Evolutionary conservation across 92 coral and sea anemone species (phyloP).

Genomic region (Epizoanthus ramosus): DNA sequence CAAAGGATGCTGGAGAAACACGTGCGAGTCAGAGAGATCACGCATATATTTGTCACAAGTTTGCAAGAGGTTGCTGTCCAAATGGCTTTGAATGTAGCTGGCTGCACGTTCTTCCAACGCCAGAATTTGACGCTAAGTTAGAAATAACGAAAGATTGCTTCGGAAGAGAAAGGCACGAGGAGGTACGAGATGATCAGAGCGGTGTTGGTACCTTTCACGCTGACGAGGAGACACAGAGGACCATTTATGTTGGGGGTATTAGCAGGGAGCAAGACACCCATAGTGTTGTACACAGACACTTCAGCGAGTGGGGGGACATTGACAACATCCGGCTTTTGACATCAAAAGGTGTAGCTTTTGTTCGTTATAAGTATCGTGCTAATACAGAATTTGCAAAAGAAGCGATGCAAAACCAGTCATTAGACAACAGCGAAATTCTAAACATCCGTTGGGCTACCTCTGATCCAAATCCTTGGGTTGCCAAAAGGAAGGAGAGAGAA

Average conservation of each 20-base stretch:
- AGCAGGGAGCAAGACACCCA: slow-evolving; percentile 57
- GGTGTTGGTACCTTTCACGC: slow-evolving; percentile 82
- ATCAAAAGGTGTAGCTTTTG: slow-evolving; percentile 79
- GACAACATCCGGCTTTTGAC: slow-evolving; percentile 74
- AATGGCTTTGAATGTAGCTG: slow-evolving; percentile 81
- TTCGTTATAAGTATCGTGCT: slow-evolving; percentile 73
- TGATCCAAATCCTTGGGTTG: slow-evolving; percentile 85
- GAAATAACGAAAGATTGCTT: slow-evolving; percentile 77
- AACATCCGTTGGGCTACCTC: slow-evolving; percentile 86
- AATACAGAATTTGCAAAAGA: slow-evolving; percentile 88
- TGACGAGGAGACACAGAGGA: slow-evolving; percentile 72
- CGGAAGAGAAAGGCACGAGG: slow-evolving; percentile 80
- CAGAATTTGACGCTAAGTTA: slow-evolving; percentile 48
- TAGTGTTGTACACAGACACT: slow-evolving; percentile 66
- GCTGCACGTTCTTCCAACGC: slow-evolving; percentile 70
- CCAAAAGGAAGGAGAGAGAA: slow-evolving; percentile 52
- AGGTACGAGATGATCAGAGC: slow-evolving; percentile 87
- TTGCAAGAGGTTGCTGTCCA: slow-evolving; percentile 91
- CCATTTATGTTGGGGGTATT: slow-evolving; percentile 82
- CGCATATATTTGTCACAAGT: slow-evolving; percentile 72
- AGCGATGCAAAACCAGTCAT: slow-evolving; percentile 83
- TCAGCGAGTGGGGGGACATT: slow-evolving; percentile 82
- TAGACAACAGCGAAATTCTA: slow-evolving; percentile 67
- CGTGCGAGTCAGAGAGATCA: slow-evolving; percentile 64
- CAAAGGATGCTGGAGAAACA: slow-evolving; percentile 76